Evolutionary conservation across 2,113 vertebrate species (phyloP), one percentile per base, ranked within the genome.

Genomic region (Petrocephalus microphthalmus): DNA sequence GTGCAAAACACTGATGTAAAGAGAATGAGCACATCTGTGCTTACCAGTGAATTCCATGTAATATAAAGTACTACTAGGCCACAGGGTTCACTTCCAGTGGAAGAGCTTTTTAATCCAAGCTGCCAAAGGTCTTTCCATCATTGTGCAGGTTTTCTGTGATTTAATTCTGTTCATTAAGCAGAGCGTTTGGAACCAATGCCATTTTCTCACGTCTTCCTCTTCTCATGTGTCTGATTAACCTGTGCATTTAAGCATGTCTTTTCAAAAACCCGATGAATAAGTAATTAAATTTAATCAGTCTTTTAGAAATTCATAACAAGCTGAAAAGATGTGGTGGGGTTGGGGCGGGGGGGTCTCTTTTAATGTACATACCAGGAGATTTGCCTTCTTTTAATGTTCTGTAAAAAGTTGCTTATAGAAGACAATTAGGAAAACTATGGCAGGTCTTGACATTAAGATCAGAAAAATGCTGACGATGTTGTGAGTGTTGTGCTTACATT

Each of bases 191-290:
- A 54, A 19, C 47, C 47, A 49, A 49, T 49, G 47, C 47, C 7
- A 15, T 67, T 67, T 67, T 67, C 17, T 78, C 71, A 78, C 17
- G 19, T 42, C 33, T 37, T 19, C 29, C 1, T 53, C 5, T 33
- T 78, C 71, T 78, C 71, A 20, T 78, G 71, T 78, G 29, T 78
- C 33, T 78, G 71, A 78, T 78, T 78, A 78, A 78, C 71, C 71
- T 78, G 71, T 78, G 71, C 71, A 37, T 78, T 78, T 78, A 78
- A 78, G 71, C 71, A 42, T 78, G 71, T 78, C 71, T 78, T 78
- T 78, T 78, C 71, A 78, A 33, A 78, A 78, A 78, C 71, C 71
- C 71, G 33, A 78, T 78, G 71, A 78, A 78, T 78, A 42, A 37
- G 29, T 74, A 74, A 37, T 42, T 74, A 33, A 74, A 74, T 42